Evolutionary conservation across 2,113 vertebrate genomes (phyloP).

Genomic region (Chionomys nivalis): DNA sequence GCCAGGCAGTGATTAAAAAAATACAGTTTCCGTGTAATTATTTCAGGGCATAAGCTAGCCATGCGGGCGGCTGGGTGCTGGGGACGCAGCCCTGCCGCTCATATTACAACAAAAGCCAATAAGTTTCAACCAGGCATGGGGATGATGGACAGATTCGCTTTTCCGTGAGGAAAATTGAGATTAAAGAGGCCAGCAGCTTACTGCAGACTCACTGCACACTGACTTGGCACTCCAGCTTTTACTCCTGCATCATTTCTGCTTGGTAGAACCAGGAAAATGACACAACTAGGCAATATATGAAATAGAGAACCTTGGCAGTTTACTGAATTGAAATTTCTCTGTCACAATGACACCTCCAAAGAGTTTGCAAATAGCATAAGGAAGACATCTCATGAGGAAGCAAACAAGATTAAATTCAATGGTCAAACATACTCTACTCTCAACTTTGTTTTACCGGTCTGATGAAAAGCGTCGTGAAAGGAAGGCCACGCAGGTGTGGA

Average conservation of each 20-base stretch:
- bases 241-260: neutral
- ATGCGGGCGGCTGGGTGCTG: too few species aligned
- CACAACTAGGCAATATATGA: neutral
- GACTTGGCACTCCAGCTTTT: neutral
- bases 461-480: neutral
- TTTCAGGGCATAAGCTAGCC: too few species aligned
- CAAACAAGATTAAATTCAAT: slow-evolving; percentile 40
- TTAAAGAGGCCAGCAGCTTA: neutral
- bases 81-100: too few species aligned
- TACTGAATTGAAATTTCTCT: slow-evolving; percentile 22
- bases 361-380: neutral
- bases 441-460: neutral
- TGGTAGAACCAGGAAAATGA: neutral
- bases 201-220: neutral
- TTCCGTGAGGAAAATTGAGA: neutral
- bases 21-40: too few species aligned
- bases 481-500: neutral
- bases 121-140: neutral
- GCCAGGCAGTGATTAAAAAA: too few species aligned
- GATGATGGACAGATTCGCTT: neutral
- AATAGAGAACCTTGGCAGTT: neutral
- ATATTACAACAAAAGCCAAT: too few species aligned
- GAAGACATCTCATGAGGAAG: neutral
- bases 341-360: neutral
- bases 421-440: slow-evolving; percentile 7